Percentiles rank a stretch among this genome's conserved stretches.
phyloP scores from a whole-genome alignment of 2,888 invertebrate species.

The Ectobius pallidus region DNA sequence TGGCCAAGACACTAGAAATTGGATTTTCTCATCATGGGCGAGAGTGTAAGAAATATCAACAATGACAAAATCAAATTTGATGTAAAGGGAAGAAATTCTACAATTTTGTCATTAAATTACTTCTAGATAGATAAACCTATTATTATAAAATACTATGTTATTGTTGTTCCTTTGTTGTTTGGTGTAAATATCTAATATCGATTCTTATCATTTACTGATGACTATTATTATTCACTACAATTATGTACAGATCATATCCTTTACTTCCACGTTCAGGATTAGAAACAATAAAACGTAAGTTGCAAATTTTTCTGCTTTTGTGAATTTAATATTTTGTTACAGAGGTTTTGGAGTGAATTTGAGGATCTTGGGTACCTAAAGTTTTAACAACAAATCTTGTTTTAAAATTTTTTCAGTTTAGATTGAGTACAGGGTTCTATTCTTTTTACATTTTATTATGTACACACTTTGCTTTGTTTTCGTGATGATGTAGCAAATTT shows the following conservation, averaged over 20 bases:
- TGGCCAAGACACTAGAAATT: constrained; percentile 7
- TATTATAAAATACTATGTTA: constrained; percentile 33
- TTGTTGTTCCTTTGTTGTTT: constrained; percentile 45
- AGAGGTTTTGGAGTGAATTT: no score
- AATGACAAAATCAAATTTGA: neutral
- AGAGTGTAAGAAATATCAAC: neutral
- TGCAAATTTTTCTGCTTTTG: constrained; percentile 29
- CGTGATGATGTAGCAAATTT: no score
- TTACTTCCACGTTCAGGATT: constrained; percentile 33
- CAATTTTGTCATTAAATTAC: constrained; percentile 24
- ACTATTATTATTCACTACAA: constrained; percentile 30
- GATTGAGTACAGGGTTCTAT: no score
- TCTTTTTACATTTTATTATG: no score
- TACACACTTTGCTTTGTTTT: no score
- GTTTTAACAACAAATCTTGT: no score
- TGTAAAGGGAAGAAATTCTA: neutral
- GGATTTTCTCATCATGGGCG: neutral
- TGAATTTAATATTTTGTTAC: no score
- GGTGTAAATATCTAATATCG: constrained; percentile 43
- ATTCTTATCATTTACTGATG: constrained; percentile 39
- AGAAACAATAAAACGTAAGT: constrained; percentile 35
- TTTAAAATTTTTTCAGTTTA: no score
- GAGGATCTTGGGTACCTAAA: no score
- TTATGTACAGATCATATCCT: constrained; percentile 42
- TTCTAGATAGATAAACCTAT: constrained; percentile 30